Evolutionary conservation across 2,797 vertebrate genomes (phyloP), one percentile per base, ranked within the genome.

Genomic region (Rhinoraja longicauda): DNA sequence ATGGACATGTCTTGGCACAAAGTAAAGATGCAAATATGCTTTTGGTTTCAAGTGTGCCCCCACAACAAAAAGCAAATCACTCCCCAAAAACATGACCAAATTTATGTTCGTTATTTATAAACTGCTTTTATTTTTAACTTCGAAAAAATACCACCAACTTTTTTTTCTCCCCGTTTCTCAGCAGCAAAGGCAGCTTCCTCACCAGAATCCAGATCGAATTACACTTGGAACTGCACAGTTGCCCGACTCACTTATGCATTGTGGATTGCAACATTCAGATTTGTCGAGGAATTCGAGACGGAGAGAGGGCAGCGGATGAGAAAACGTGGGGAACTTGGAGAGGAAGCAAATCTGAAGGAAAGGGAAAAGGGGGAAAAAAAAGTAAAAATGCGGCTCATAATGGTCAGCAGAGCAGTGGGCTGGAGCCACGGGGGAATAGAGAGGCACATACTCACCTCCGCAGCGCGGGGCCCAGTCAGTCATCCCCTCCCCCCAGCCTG

Each of bases 401-500:
- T 72, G 90, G 70, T 70, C 67, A 75, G 70, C 70, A 75, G 26
- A 75, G 67, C 90, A 73, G 90, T 92, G 67, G 73, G 67, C 10
- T 70, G 73, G 67, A 73, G 10, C 13, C 90, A 75, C 70, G 36
- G 17, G 70, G 90, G 90, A 92, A 92, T 92, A 92, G 26, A 75
- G 90, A 92, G 45, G 45, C 70, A 91, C 90, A 73, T n/a, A 73
- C 90, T 75, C 90, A 73, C 90, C 90, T 53, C 70, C 26, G n/a
- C 90, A 75, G 39, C 92, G 90, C 70, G 75, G 90, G 90, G 90
- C 73, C 92, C 90, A 92, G 70, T 90, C 92, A 39, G 39, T 92
- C 64, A 10, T 73, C 70, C 90, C 70, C 70, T 75, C 90, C 67
- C 67, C 90, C 90, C 90, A 73, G 24, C 24, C 90, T 92, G 90